These are phyloP conservation scores for Nasonovia ribisnigri DNA, from an alignment of 2,888 invertebrate genomes.

Conservation along the genomic window DNA sequence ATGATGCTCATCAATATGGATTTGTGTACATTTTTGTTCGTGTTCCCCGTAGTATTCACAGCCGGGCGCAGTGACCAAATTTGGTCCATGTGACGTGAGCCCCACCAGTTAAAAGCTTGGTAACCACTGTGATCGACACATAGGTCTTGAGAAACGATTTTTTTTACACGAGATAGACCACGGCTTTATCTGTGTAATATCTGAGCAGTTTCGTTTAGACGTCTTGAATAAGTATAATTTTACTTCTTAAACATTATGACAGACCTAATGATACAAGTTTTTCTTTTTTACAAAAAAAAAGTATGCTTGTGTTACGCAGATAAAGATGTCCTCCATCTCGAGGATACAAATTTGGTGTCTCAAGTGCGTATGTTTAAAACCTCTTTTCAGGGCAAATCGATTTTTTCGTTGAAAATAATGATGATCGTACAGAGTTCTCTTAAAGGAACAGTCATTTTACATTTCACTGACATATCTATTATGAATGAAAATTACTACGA, in stretches of 20 bases:
- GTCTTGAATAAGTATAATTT: not conserved
- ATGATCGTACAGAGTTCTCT: not conserved
- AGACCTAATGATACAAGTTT: not conserved
- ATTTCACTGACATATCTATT: not conserved
- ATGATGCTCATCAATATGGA: not conserved
- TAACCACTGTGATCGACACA: not conserved
- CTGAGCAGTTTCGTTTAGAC: not conserved
- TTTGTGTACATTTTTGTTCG: not conserved
- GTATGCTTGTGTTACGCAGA: not conserved
- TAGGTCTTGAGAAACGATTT: not conserved
- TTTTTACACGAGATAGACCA: not conserved
- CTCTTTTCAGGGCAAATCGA: not conserved
- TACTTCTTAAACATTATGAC: not conserved
- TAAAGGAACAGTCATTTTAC: not conserved
- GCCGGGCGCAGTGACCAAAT: not conserved
- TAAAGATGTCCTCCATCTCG: not conserved
- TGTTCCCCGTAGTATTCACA: not conserved
- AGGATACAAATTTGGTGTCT: not conserved
- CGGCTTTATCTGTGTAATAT: not conserved
- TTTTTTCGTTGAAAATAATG: not conserved
- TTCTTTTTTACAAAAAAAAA: not conserved
- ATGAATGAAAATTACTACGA: not conserved
- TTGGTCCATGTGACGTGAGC: not conserved
- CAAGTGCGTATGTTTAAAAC: not conserved
- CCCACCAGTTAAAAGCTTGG: not conserved